phyloP scores from a whole-genome alignment of 2,888 invertebrate genomes.

The Synanthedon andrenaeformis region DNA sequence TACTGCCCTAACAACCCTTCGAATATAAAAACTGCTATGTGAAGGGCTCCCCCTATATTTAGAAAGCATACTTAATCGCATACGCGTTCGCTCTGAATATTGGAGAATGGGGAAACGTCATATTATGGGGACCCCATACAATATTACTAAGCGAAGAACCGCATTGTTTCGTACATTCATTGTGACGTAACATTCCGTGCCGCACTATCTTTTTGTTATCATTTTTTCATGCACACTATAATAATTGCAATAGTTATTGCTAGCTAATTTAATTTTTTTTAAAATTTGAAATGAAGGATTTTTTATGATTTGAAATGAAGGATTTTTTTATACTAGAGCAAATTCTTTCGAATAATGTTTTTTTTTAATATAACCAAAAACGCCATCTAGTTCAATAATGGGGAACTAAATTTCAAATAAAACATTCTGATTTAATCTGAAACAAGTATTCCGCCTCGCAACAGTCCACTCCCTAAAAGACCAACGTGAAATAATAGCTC shows the following conservation, averaged over 20 bases:
- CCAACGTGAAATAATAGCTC: too few species aligned
- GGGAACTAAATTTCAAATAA: not conserved
- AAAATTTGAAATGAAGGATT: not conserved
- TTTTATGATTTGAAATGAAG: too few species aligned
- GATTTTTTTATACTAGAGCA: not conserved
- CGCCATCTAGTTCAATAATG: not conserved
- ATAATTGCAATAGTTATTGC: not conserved
- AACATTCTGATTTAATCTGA: not conserved
- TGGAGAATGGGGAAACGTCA: conserved; percentile 63
- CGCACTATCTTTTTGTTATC: conserved; percentile 7
- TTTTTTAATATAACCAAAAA: not conserved
- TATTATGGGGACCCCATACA: conserved; percentile 55
- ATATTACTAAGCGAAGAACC: conserved; percentile 34
- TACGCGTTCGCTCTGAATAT: conserved; percentile 59
- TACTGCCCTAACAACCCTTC: conserved; percentile 42
- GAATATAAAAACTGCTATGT: conserved; percentile 49
- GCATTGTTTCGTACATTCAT: conserved; percentile 40
- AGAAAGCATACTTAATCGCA: conserved; percentile 63
- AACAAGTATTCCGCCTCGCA: too few species aligned
- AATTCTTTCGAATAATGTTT: not conserved
- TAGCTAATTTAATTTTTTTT: not conserved
- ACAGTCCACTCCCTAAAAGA: too few species aligned
- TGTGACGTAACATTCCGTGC: conserved; percentile 33
- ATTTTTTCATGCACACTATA: not conserved
- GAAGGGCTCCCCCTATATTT: conserved; percentile 54